These are phyloP conservation scores for Oscheius sp. DNA, from an alignment of 2,888 invertebrate genomes.

Conservation along the genomic window DNA sequence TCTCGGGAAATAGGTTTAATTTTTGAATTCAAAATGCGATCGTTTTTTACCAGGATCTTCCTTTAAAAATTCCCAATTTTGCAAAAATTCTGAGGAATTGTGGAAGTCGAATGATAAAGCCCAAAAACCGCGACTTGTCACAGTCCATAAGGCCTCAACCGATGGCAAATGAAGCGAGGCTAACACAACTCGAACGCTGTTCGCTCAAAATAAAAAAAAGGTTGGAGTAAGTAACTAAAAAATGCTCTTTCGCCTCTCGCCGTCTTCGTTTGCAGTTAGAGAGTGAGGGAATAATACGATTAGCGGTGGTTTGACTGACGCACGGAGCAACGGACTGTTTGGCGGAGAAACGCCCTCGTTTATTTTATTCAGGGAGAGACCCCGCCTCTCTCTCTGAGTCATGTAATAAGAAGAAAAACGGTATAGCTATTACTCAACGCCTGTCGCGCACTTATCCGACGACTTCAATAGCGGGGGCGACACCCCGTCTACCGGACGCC, in stretches of 20 bases:
- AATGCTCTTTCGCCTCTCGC: too few species aligned
- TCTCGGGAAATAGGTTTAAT: too few species aligned
- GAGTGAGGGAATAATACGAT: conserved; percentile 15
- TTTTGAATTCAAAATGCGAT: too few species aligned
- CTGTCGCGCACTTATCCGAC: too few species aligned
- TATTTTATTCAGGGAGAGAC: conserved; percentile 13
- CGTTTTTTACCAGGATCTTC: too few species aligned
- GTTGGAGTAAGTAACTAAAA: neutral
- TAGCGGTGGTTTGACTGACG: neutral
- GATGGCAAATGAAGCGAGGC: conserved; percentile 5
- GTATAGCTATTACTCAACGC: conserved; percentile 12
- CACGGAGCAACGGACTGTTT: neutral
- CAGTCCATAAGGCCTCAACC: conserved; percentile 4
- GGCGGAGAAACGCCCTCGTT: too few species aligned
- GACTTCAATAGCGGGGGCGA: neutral
- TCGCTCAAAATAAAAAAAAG: neutral
- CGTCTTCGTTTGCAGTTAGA: too few species aligned
- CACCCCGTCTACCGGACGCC: neutral
- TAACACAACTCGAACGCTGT: conserved; percentile 17
- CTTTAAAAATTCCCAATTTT: too few species aligned
- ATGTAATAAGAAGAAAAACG: conserved; percentile 23
- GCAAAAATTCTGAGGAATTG: too few species aligned
- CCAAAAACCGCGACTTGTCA: conserved; percentile 10
- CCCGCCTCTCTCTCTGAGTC: conserved; percentile 14
- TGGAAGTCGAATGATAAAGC: neutral